phyloP scores from a whole-genome alignment of 2,797 vertebrate species.

The Coregonus ussuriensis region DNA sequence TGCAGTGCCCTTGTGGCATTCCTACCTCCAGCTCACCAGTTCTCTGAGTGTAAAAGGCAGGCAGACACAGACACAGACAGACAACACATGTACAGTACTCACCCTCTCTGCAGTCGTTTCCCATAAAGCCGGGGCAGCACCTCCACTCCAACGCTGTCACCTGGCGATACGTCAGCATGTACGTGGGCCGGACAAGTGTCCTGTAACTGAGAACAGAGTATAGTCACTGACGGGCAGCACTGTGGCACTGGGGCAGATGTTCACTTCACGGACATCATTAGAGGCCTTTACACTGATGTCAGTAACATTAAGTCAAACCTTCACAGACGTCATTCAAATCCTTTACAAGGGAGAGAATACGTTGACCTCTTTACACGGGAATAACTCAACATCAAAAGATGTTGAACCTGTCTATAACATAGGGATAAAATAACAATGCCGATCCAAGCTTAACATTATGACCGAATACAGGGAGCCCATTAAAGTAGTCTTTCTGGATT shows the following conservation, averaged over 20 bases:
- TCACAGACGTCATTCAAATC: neutral
- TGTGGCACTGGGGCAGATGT: neutral
- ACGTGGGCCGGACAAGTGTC: constrained; percentile 88
- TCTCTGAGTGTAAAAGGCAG: neutral
- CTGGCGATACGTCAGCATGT: constrained; percentile 88
- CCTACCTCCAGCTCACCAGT: neutral
- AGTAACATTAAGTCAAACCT: neutral
- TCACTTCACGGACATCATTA: neutral
- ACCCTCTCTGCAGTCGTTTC: constrained; percentile 91
- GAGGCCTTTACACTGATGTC: neutral
- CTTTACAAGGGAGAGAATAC: neutral
- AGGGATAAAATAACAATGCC: neutral
- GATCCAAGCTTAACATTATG: neutral
- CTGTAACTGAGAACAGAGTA: constrained; percentile 85
- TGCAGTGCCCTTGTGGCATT: neutral
- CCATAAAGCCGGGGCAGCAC: constrained; percentile 93
- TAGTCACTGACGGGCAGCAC: neutral
- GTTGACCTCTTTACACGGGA: neutral
- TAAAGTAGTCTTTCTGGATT: constrained; percentile 21
- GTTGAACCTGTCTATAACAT: neutral
- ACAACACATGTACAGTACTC: constrained; percentile 52
- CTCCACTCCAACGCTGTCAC: constrained; percentile 92
- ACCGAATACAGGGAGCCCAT: neutral
- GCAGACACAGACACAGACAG: no score
- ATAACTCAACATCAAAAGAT: neutral